Conservation (phyloP, 92 coral and sea anemone genomes). For the Metridium senile region DNA sequence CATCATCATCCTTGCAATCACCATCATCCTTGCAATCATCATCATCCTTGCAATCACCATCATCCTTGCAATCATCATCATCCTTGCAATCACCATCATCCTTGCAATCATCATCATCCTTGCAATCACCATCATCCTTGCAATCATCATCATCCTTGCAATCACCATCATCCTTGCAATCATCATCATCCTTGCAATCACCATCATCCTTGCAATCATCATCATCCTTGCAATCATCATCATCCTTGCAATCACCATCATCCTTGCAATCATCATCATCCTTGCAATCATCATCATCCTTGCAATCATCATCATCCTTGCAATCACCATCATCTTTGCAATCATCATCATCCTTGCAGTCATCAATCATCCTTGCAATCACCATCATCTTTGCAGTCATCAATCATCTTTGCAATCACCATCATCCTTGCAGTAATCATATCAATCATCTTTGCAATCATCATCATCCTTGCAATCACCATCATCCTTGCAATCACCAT, state of each 20-base stretch:
- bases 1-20: background rate
- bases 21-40: background rate
- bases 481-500: background rate
- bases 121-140: background rate
- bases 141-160: background rate
- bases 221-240: background rate
- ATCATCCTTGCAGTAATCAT: background rate
- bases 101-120: background rate
- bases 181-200: background rate
- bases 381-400: background rate
- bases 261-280: background rate
- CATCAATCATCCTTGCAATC: background rate
- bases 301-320: background rate
- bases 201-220: background rate
- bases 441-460: no score
- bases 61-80: background rate
- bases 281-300: background rate
- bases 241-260: background rate
- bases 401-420: background rate
- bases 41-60: background rate
- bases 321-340: background rate
- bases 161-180: background rate
- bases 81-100: background rate
- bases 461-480: background rate
- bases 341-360: background rate